Evolutionary conservation across 2,113 vertebrate genomes (phyloP).

Genomic region (Vanacampus margaritifer): DNA sequence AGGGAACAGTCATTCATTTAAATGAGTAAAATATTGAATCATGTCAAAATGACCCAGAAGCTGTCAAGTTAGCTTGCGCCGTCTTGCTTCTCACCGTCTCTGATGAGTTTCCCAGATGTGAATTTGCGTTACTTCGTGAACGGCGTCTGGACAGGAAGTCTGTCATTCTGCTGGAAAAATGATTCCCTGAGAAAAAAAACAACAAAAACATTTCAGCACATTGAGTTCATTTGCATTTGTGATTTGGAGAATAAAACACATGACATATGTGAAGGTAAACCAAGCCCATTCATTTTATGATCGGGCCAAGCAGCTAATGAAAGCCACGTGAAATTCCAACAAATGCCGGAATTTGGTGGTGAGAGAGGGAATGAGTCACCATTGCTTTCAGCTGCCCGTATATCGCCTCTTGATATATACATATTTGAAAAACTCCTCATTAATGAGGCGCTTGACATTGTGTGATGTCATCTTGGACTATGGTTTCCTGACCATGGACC

Average conservation of each 20-base stretch:
- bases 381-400: conserved; percentile 13
- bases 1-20: too few relatives aligned
- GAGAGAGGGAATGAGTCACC: background rate
- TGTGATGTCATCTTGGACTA: background rate
- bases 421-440: background rate
- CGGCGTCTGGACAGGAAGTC: conserved; percentile 53
- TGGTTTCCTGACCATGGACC: background rate
- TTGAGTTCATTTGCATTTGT: background rate
- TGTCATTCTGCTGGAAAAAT: conserved; percentile 37
- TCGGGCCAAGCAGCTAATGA: conserved; percentile 4
- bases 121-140: conserved; percentile 34
- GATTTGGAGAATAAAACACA: background rate
- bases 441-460: background rate
- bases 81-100: background rate
- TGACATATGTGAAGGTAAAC: background rate
- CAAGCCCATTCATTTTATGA: background rate
- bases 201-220: conserved; percentile 42
- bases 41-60: too few relatives aligned
- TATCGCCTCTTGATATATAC: conserved; percentile 26
- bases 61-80: too few relatives aligned
- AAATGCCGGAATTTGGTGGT: background rate
- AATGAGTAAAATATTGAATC: too few relatives aligned
- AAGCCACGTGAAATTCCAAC: background rate
- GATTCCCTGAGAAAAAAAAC: conserved; percentile 26
- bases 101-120: conserved; percentile 58